Conservation (phyloP, 2,113 vertebrate species). For the Engystomops pustulosus region DNA sequence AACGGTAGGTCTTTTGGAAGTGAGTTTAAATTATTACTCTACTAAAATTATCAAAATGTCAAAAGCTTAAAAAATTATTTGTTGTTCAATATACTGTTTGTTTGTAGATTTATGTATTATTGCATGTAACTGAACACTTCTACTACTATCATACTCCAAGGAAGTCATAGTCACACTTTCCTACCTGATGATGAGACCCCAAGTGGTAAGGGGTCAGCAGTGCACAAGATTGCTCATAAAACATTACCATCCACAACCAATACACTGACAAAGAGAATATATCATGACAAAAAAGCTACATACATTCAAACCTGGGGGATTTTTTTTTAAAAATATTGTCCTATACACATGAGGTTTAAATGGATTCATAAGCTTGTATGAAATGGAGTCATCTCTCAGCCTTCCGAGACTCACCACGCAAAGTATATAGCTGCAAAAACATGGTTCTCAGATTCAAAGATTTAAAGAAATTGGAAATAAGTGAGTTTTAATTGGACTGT, state of each 20-base stretch:
- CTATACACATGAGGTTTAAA: not conserved
- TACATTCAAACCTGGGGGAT: not conserved
- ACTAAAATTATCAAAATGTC: no score
- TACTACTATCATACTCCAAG: not conserved
- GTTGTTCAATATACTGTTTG: no score
- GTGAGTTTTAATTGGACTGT: slow-evolving; percentile 55
- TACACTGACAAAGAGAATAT: slow-evolving; percentile 13
- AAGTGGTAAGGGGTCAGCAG: slow-evolving; percentile 32
- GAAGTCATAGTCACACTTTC: not conserved
- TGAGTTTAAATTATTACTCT: no score
- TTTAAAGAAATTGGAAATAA: slow-evolving; percentile 37
- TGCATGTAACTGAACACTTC: not conserved
- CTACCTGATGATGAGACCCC: slow-evolving; percentile 10
- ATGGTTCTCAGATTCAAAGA: slow-evolving; percentile 6
- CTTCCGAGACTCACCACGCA: not conserved
- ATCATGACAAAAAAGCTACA: not conserved
- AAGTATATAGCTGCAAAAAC: not conserved
- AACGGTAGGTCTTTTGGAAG: no score
- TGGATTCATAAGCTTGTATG: not conserved
- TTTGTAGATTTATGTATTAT: no score
- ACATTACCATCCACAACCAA: not conserved
- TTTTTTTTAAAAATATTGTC: slow-evolving; percentile 8
- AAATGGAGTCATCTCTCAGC: not conserved
- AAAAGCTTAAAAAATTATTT: not conserved
- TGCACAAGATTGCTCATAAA: slow-evolving; percentile 25